Percentiles rank a stretch among this genome's conserved stretches.
Evolutionary conservation across 2,797 vertebrate genomes (phyloP).

Genomic region (Tadarida brasiliensis): DNA sequence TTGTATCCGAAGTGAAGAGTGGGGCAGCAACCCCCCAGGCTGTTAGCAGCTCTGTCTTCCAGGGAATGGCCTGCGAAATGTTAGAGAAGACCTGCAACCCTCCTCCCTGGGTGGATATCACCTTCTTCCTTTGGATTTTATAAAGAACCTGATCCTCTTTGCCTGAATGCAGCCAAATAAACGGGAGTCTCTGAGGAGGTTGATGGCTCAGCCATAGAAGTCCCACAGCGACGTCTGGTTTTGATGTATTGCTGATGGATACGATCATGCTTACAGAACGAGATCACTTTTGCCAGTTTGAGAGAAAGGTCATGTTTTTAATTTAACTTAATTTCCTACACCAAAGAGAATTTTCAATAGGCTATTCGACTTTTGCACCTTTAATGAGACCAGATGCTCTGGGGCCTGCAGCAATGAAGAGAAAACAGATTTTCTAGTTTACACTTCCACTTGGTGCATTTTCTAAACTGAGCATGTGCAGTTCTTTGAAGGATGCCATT

Average conservation of each 20-base stretch:
- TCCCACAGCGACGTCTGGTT: conserved; percentile 74
- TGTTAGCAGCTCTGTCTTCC: conserved; percentile 38
- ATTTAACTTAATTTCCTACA: conserved; percentile 82
- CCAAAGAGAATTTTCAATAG: conserved; percentile 84
- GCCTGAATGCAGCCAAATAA: conserved; percentile 76
- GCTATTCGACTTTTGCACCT: conserved; percentile 84
- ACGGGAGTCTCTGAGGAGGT: conserved; percentile 64
- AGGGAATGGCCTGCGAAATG: conserved; percentile 67
- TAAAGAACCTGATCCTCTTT: conserved; percentile 80
- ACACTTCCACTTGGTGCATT: conserved; percentile 61
- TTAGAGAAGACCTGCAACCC: conserved; percentile 67
- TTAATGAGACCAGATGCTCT: conserved; percentile 83
- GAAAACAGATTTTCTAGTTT: conserved; percentile 81
- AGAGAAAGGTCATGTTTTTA: conserved; percentile 81
- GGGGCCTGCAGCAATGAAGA: conserved; percentile 75
- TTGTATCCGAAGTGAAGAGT: neutral
- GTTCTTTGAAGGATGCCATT: neutral
- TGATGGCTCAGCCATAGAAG: conserved; percentile 61
- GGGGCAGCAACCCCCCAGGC: neutral
- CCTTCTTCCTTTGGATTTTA: conserved; percentile 81
- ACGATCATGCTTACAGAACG: conserved; percentile 36
- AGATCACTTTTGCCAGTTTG: conserved; percentile 75
- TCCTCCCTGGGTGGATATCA: conserved; percentile 81
- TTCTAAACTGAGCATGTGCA: conserved; percentile 2
- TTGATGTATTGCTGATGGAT: conserved; percentile 80